Conservation (phyloP, 2,888 invertebrate species). For the Phalera bucephala region DNA sequence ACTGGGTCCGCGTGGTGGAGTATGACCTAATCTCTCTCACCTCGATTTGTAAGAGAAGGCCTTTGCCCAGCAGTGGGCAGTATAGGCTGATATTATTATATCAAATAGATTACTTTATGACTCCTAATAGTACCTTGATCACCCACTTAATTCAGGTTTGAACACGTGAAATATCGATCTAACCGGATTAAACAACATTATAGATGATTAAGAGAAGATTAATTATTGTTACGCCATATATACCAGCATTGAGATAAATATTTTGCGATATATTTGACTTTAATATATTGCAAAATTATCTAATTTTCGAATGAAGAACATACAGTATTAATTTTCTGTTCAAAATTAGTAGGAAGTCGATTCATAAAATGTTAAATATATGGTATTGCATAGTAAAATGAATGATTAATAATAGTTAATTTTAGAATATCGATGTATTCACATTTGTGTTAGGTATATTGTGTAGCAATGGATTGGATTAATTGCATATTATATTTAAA, state of each 20-base stretch:
- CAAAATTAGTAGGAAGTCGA: background rate
- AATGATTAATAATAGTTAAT: constrained; percentile 12
- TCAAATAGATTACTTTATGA: constrained; percentile 15
- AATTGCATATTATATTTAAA: no score
- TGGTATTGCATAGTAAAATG: constrained; percentile 1
- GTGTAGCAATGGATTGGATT: no score
- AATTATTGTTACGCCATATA: background rate
- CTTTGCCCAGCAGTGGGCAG: no score
- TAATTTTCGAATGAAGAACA: background rate
- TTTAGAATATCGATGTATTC: no score
- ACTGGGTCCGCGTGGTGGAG: no score
- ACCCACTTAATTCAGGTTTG: constrained; percentile 6
- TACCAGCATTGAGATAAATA: background rate
- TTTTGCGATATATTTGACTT: background rate
- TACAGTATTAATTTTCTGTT: background rate
- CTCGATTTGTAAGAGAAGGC: no score
- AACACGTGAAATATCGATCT: constrained; percentile 13
- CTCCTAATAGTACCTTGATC: constrained; percentile 18
- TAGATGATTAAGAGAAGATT: constrained; percentile 4
- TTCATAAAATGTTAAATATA: background rate
- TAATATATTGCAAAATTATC: background rate
- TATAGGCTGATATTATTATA: no score
- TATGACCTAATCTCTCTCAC: no score
- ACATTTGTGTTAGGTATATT: no score
- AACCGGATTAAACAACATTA: constrained; percentile 11